A percentile compares a stretch with the other conserved stretches of the same genome.
Evolutionary conservation across 2,113 vertebrate species (phyloP).

Genomic region (Gnathonemus longibarbis): DNA sequence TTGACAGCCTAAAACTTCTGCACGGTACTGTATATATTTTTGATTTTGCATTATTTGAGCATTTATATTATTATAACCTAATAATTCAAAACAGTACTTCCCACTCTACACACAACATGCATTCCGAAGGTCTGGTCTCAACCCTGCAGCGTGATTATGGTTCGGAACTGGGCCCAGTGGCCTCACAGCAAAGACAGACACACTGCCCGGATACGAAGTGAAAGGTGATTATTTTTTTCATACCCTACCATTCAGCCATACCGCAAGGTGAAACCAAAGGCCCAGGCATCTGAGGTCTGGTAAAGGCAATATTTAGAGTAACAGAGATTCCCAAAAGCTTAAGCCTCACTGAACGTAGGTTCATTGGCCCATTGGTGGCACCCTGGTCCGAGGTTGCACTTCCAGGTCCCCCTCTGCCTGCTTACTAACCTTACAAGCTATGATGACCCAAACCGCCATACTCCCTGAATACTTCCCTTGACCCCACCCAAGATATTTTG

Average conservation of each 20-base stretch:
- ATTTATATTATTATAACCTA: too few relatives aligned
- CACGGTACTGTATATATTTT: background rate
- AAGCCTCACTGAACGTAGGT: background rate
- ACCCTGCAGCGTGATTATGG: background rate
- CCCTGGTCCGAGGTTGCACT: background rate
- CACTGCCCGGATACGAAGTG: background rate
- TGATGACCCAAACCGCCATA: background rate
- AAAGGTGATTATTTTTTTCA: background rate
- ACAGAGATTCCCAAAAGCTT: background rate
- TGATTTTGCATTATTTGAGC: background rate
- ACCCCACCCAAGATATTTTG: background rate
- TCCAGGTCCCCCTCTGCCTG: background rate
- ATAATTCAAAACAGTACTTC: background rate
- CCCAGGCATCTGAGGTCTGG: background rate
- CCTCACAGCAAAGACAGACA: background rate
- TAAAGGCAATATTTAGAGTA: background rate
- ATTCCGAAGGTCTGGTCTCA: background rate
- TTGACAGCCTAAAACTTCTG: background rate
- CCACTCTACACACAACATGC: background rate
- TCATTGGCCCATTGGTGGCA: background rate
- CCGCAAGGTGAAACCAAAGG: background rate
- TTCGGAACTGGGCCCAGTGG: background rate
- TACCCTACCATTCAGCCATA: background rate
- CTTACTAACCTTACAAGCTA: background rate
- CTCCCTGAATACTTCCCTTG: background rate